Percentiles rank a stretch among this genome's conserved stretches.
phyloP scores from a whole-genome alignment of 2,888 invertebrate species.

The Himalopsyche japonica region DNA sequence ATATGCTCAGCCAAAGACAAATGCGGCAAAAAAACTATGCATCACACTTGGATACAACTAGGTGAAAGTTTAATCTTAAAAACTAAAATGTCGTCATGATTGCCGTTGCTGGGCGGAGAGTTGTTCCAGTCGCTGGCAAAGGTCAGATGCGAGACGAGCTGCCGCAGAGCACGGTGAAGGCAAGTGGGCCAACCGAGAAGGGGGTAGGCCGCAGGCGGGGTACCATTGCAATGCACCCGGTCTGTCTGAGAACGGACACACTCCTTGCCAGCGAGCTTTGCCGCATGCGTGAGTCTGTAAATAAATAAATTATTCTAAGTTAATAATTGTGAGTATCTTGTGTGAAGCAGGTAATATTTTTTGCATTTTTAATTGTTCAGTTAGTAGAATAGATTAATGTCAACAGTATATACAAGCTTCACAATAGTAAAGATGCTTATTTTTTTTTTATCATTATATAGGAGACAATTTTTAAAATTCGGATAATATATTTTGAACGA shows the following conservation, averaged over 20 bases:
- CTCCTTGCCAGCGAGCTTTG: constrained; percentile 73
- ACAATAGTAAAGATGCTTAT: too few relatives aligned
- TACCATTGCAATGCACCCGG: constrained; percentile 18
- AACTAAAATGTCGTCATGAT: constrained; percentile 54
- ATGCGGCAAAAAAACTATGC: neutral
- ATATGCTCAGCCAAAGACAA: too few relatives aligned
- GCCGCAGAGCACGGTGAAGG: constrained; percentile 31
- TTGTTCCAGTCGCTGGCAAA: constrained; percentile 59
- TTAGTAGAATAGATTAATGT: too few relatives aligned
- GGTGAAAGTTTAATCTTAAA: constrained; percentile 42
- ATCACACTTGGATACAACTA: neutral
- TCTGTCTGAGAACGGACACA: constrained; percentile 51
- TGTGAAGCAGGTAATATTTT: too few relatives aligned
- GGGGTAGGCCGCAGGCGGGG: constrained; percentile 9
- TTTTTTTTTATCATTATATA: too few relatives aligned
- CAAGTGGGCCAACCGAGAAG: neutral
- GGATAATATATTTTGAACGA: too few relatives aligned
- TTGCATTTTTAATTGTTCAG: too few relatives aligned
- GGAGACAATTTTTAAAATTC: too few relatives aligned
- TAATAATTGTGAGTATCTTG: too few relatives aligned
- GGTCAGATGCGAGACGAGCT: constrained; percentile 54
- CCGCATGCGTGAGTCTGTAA: constrained; percentile 71
- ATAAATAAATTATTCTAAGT: constrained; percentile 11
- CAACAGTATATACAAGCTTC: too few relatives aligned
- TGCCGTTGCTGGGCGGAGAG: constrained; percentile 52